These are phyloP conservation scores for Sarcophilus harrisii DNA, from an alignment of 2,797 vertebrate genomes.

Conservation along the genomic window DNA sequence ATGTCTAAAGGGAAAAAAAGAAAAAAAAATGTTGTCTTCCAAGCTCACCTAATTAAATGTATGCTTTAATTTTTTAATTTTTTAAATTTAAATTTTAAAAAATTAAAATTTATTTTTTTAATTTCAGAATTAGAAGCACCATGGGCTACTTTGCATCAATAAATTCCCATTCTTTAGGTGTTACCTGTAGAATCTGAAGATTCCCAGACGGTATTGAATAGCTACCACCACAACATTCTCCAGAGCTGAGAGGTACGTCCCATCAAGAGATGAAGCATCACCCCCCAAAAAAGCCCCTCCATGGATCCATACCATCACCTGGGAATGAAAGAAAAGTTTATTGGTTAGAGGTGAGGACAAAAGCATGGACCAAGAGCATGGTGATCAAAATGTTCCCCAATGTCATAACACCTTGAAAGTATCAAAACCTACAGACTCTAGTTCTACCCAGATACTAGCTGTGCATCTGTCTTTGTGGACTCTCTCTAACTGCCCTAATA, in stretches of 20 bases:
- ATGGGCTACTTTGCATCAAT: neutral
- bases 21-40: neutral
- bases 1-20: neutral
- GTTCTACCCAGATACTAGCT: too few relatives aligned
- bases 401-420: neutral
- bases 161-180: constrained; percentile 53
- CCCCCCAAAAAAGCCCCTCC: constrained; percentile 83
- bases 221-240: neutral
- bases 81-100: too few relatives aligned
- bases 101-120: too few relatives aligned
- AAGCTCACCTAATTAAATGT: neutral
- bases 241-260: constrained; percentile 61
- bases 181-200: neutral
- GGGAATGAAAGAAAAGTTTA: neutral
- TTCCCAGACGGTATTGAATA: neutral
- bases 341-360: neutral
- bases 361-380: neutral
- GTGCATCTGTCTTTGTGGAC: too few relatives aligned
- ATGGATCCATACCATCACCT: neutral
- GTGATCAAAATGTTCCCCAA: neutral
- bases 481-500: too few relatives aligned
- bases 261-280: constrained; percentile 83
- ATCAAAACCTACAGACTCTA: neutral
- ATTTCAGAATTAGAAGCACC: neutral
- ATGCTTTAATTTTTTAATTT: too few relatives aligned